A percentile compares a stretch with the other conserved stretches of the same genome.
phyloP scores from a whole-genome alignment of 2,888 invertebrate genomes.

The Drosophila crucigera region DNA sequence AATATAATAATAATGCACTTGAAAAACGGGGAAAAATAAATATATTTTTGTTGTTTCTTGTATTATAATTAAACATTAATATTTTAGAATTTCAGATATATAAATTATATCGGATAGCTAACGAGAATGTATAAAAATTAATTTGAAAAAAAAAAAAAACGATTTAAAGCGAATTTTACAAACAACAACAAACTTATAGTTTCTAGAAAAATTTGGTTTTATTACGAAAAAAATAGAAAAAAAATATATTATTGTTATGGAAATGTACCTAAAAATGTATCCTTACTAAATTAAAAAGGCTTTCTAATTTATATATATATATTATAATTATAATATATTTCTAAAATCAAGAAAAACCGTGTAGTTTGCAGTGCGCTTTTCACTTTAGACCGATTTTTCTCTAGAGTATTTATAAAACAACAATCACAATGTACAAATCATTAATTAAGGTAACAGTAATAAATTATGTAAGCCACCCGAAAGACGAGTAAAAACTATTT shows the following conservation, averaged over 20 bases:
- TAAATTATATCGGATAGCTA: accelerated
- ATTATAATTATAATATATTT: background rate
- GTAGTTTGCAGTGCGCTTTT: background rate
- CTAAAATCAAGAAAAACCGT: background rate
- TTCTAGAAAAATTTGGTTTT: background rate
- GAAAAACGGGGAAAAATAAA: background rate
- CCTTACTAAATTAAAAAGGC: too few relatives aligned
- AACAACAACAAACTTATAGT: too few relatives aligned
- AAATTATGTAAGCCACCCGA: background rate
- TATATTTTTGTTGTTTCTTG: background rate
- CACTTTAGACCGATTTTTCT: background rate
- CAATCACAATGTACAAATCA: background rate
- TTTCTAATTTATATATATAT: too few relatives aligned
- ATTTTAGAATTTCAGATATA: background rate
- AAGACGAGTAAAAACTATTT: background rate
- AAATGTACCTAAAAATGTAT: too few relatives aligned
- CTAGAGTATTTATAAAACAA: background rate
- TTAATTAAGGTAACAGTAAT: background rate
- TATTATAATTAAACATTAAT: background rate
- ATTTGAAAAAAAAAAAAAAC: background rate
- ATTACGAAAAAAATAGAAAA: background rate
- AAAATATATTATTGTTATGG: too few relatives aligned
- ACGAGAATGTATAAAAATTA: background rate
- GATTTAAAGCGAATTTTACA: too few relatives aligned
- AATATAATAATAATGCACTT: background rate